These are phyloP conservation scores for Rhadinocentrus ornatus DNA, from an alignment of 2,797 vertebrate genomes.

Conservation along the genomic window DNA sequence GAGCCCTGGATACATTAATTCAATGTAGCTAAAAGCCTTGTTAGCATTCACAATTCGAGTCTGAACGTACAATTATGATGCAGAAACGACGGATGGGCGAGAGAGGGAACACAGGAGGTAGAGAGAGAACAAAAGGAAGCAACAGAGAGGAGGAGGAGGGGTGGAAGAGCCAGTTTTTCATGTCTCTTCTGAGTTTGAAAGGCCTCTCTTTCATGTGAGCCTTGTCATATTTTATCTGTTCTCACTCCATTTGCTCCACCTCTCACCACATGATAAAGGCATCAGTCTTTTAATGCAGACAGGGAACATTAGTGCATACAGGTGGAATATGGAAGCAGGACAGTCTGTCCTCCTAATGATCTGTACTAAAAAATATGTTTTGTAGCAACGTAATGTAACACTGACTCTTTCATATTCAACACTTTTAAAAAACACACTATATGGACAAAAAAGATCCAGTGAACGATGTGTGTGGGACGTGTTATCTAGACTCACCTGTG, in stretches of 20 bases:
- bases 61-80: slow-evolving; percentile 73
- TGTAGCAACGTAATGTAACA: no score
- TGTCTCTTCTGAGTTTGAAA: slow-evolving; percentile 74
- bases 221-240: slow-evolving; percentile 76
- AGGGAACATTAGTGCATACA: slow-evolving; percentile 10
- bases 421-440: no score
- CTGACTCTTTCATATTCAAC: no score
- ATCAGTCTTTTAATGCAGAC: slow-evolving; percentile 61
- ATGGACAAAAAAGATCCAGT: no score
- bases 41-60: slow-evolving; percentile 77
- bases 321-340: slow-evolving; percentile 5
- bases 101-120: slow-evolving; percentile 32
- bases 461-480: no score
- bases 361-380: no score
- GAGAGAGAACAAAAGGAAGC: slow-evolving; percentile 21
- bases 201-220: slow-evolving; percentile 72
- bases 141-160: slow-evolving; percentile 20
- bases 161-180: slow-evolving; percentile 65
- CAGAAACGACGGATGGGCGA: slow-evolving; percentile 36
- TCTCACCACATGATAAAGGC: slow-evolving; percentile 64
- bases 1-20: slow-evolving; percentile 76
- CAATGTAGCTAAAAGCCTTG: slow-evolving; percentile 78
- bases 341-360: not conserved
- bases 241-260: slow-evolving; percentile 71
- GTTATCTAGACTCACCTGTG: no score